These are phyloP conservation scores for Tolmerus cingulatus DNA, from an alignment of 2,888 invertebrate genomes.

Conservation along the genomic window DNA sequence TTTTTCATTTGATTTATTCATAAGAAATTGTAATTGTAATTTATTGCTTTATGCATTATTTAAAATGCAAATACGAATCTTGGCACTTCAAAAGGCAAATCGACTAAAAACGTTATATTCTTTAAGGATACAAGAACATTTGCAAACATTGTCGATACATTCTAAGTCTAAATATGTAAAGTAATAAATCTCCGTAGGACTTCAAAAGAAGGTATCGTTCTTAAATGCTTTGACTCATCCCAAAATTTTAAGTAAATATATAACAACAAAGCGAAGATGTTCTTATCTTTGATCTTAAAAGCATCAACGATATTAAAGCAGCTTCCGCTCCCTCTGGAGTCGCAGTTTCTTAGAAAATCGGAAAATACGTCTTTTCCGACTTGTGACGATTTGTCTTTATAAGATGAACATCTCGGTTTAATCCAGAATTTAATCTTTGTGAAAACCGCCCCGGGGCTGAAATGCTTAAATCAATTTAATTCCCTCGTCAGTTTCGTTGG, in stretches of 20 bases:
- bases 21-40: not conserved
- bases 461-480: not conserved
- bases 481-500: not conserved
- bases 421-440: not conserved
- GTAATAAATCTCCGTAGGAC: not conserved
- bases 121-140: not conserved
- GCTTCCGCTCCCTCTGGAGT: not conserved
- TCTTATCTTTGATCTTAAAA: not conserved
- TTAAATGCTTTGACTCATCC: not conserved
- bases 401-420: not conserved
- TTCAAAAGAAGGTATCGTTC: not conserved
- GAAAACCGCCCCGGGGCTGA: not conserved
- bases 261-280: not conserved
- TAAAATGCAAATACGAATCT: not conserved
- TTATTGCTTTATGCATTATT: not conserved
- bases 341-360: not conserved
- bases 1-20: not conserved
- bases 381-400: not conserved
- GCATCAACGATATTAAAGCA: not conserved
- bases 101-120: too few species aligned
- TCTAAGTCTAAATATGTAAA: not conserved
- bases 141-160: not conserved
- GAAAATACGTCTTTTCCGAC: not conserved
- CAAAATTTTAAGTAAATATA: not conserved
- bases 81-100: not conserved